Evolutionary conservation across 2,888 invertebrate genomes (phyloP), one percentile per base, ranked within the genome.

Genomic region (Oligia strigilis): DNA sequence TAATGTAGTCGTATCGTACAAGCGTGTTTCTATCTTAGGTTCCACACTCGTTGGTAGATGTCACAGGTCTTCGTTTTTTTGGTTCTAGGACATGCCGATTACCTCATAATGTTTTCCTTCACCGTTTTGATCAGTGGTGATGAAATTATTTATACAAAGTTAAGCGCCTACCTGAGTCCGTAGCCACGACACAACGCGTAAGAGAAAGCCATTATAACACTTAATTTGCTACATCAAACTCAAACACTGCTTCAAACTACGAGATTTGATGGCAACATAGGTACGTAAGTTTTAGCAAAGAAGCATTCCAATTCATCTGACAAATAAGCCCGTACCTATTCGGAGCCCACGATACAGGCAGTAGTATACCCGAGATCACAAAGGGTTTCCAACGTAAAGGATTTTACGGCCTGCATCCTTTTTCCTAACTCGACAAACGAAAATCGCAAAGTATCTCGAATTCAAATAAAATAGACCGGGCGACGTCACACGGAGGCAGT

Each of bases 391-490:
- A 52, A 14, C 55, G 73, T 40, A 62, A 62, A 85, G 60, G 72
- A 40, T 81, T 82, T 82, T 55, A 80, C 29, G 13, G 55, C 86
- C 86, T 81, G 82, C 74, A 81, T 81, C 65, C 72, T 46, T 23
- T 81, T 55, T 72, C 72, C 36, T 5, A 83, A 52, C 29, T 36
- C 52, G 2, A 77, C 78, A 65, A 62, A 72, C 84, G 64, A 86
- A 82, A 86, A 66, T 66, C n/a, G 73, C 46, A 36, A 66, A 86
- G 86, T 75, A 84, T 70, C 40, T 78, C 60, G 73, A 55, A 87
- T 70, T 73, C 66, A 78, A 87, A 83, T 83, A 83, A 83, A 87
- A 83, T 83, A 55, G 80, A 84, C 72, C 85, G 43, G 2, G 43
- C 29, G 71, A 60, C 79, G 75, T 83, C 70, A 79, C 60, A 72